Conservation (phyloP, 2,113 vertebrate species). For the Hyaena hyaena region DNA sequence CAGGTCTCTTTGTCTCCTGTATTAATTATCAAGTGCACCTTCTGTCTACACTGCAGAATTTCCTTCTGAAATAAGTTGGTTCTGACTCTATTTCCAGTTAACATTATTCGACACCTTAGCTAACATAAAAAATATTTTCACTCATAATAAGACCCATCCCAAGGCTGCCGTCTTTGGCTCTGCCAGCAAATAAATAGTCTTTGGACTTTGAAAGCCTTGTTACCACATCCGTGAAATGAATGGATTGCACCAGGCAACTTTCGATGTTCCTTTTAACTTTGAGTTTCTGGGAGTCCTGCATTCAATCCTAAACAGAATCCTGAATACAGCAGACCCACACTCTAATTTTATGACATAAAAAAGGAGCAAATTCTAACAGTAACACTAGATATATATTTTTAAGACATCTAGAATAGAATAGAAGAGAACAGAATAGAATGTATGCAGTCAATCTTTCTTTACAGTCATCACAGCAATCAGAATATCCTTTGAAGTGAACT, state of each 20-base stretch:
- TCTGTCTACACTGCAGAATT: background rate
- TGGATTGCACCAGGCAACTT: rapidly evolving
- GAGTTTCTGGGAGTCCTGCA: background rate
- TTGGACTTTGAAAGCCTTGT: background rate
- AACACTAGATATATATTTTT: rapidly evolving
- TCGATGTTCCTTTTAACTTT: too few relatives aligned
- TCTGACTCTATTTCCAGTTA: background rate
- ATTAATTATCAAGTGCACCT: too few relatives aligned
- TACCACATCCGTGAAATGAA: background rate
- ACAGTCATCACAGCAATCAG: background rate
- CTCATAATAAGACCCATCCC: rapidly evolving
- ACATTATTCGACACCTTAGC: too few relatives aligned
- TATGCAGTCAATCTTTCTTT: rapidly evolving
- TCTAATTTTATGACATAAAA: background rate
- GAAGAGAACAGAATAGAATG: background rate
- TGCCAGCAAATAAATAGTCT: too few relatives aligned
- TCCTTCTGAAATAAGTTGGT: background rate
- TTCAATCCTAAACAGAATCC: background rate
- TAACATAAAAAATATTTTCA: background rate
- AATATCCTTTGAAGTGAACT: rapidly evolving
- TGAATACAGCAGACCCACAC: background rate
- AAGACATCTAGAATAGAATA: background rate
- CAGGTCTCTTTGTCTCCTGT: too few relatives aligned
- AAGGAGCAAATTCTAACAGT: too few relatives aligned
- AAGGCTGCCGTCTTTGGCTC: rapidly evolving